These are phyloP conservation scores for Prunella strophiata DNA, from an alignment of 2,797 vertebrate genomes.

Conservation along the genomic window DNA sequence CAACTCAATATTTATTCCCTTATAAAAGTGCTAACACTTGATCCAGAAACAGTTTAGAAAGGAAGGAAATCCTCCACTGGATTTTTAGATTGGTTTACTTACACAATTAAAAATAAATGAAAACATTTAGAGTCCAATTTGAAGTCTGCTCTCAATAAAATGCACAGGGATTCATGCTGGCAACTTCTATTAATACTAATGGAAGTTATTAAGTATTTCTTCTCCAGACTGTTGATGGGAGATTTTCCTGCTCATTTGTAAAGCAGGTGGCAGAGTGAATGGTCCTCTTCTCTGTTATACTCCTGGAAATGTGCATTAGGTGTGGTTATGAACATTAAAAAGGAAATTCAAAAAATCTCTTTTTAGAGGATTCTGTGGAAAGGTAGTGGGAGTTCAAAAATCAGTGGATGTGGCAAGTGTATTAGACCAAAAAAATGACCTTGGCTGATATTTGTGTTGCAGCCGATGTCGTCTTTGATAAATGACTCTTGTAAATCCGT, in stretches of 20 bases:
- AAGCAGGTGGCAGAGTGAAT: background rate
- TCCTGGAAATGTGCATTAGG: conserved; percentile 9
- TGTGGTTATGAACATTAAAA: background rate
- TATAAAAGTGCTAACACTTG: background rate
- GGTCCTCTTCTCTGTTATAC: background rate
- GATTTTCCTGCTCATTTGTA: background rate
- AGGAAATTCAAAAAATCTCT: background rate
- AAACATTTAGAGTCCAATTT: background rate
- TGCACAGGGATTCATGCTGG: background rate
- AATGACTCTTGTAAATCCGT: conserved; percentile 50
- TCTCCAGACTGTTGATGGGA: background rate
- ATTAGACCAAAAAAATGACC: conserved; percentile 37
- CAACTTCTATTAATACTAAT: conserved; percentile 9
- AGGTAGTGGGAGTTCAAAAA: background rate
- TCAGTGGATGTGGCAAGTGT: background rate
- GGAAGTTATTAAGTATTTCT: background rate
- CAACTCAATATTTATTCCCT: background rate
- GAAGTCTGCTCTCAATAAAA: background rate
- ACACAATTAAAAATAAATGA: conserved; percentile 41
- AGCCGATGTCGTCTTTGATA: conserved; percentile 45
- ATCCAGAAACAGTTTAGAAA: conserved; percentile 5
- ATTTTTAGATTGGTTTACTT: conserved; percentile 3
- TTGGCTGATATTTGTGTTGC: conserved; percentile 3
- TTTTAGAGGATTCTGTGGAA: background rate
- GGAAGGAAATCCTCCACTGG: background rate